Percentiles rank a stretch among this genome's conserved stretches.
phyloP scores from a whole-genome alignment of 2,113 vertebrate species.

The Chroicocephalus ridibundus region DNA sequence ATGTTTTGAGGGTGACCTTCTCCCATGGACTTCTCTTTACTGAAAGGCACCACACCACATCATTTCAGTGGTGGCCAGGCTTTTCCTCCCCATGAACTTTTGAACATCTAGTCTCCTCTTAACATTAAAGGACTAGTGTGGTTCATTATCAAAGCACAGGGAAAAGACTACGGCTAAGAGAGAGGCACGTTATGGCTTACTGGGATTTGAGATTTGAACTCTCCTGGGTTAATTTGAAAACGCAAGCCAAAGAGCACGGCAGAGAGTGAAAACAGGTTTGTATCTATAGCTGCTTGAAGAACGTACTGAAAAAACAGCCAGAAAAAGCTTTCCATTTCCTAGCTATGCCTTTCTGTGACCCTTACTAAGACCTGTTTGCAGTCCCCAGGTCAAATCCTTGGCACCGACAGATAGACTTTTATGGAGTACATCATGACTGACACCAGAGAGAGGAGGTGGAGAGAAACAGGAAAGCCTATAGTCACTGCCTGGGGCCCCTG shows the following conservation, averaged over 20 bases:
- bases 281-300: neutral
- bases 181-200: neutral
- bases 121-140: neutral
- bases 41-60: neutral
- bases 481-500: neutral
- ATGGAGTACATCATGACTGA: neutral
- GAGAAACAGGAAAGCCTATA: neutral
- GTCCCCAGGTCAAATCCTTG: neutral
- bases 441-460: neutral
- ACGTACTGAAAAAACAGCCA: neutral
- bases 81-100: neutral
- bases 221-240: neutral
- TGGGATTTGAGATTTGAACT: neutral
- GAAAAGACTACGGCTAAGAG: neutral
- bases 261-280: neutral
- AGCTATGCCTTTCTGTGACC: neutral
- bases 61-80: neutral
- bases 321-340: neutral
- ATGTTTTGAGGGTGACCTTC: neutral
- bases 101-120: neutral
- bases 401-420: neutral
- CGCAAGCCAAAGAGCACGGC: neutral
- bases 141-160: neutral
- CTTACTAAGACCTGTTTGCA: neutral
- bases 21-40: neutral